phyloP scores from a whole-genome alignment of 2,113 vertebrate genomes.

The Rhinolophus sinicus region DNA sequence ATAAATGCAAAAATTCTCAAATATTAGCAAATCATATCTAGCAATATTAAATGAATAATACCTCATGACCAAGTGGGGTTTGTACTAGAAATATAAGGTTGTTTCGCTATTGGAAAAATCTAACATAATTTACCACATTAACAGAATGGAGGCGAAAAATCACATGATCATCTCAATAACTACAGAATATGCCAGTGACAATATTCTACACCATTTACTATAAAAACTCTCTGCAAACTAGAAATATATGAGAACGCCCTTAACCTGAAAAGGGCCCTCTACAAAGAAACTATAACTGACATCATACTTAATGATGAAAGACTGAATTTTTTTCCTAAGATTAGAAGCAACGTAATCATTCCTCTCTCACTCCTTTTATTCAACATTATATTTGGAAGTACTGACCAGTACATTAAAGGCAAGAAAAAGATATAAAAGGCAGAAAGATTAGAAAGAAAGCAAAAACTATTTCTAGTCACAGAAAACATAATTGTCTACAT shows the following conservation, averaged over 20 bases:
- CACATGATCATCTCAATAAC: background rate
- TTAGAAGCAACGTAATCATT: background rate
- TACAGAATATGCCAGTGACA: background rate
- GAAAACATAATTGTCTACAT: background rate
- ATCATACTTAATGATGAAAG: background rate
- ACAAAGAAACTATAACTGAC: background rate
- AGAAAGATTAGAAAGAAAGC: background rate
- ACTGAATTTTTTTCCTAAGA: background rate
- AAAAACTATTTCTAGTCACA: background rate
- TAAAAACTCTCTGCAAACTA: background rate
- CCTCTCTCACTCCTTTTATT: background rate
- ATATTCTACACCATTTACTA: background rate
- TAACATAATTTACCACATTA: conserved; percentile 3
- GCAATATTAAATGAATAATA: background rate
- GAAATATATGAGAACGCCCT: background rate
- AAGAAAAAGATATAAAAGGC: background rate
- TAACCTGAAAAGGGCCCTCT: background rate
- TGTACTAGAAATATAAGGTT: background rate
- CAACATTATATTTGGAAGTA: background rate
- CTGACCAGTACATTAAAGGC: background rate
- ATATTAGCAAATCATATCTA: background rate
- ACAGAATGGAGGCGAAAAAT: background rate
- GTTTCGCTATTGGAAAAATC: background rate
- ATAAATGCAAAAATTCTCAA: background rate
- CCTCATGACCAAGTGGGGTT: background rate